Evolutionary conservation across 2,113 vertebrate genomes (phyloP), one percentile per base, ranked within the genome.

Genomic region (Mastomys coucha): DNA sequence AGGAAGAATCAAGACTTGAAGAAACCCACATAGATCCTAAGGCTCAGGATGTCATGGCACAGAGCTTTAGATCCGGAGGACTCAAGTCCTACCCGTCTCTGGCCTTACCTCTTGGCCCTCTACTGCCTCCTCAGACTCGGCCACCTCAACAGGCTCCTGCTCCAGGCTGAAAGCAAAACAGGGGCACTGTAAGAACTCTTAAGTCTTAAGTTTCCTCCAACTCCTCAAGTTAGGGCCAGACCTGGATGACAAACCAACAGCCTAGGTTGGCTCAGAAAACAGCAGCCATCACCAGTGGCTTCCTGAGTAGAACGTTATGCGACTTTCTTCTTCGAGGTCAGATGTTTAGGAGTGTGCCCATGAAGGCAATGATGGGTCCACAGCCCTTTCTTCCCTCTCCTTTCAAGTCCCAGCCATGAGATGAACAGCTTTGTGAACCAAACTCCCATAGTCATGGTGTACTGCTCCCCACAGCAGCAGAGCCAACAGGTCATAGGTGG

Each of bases 81-180:
- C 63, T 56, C 1, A 5, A 42, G 19, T 6, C 89, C n/a, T 6
- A 33, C 60, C 22, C 1, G 1, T n/a, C 87, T 80, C 49, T 1
- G 5, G 14, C 49, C 96, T 96, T 78, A 97, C 98, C 97, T 97
- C 95, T 0, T 9, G 77, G 36, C 96, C 80, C 39, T 96, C 78
- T 0, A 33, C 85, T 2, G 51, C 51, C 19, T 51, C 69, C 56
- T 33, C 1, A 1, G 65, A 24, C 72, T 91, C 75, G 1, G 65
- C 39, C n/a, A 96, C 82, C 42, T 93, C 6, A 4, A 69, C 17
- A 36, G 94, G 73, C 65, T 95, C 91, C 84, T 90, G 45, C 45
- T 95, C 13, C 0, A 80, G 49, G 82, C 98, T 98, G 91, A 93
- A 98, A 98, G 78, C 51, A 86, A 89, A 97, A 39, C 12, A 86